These are phyloP conservation scores for Rhagonycha fulva DNA, from an alignment of 2,888 invertebrate genomes.

Conservation along the genomic window DNA sequence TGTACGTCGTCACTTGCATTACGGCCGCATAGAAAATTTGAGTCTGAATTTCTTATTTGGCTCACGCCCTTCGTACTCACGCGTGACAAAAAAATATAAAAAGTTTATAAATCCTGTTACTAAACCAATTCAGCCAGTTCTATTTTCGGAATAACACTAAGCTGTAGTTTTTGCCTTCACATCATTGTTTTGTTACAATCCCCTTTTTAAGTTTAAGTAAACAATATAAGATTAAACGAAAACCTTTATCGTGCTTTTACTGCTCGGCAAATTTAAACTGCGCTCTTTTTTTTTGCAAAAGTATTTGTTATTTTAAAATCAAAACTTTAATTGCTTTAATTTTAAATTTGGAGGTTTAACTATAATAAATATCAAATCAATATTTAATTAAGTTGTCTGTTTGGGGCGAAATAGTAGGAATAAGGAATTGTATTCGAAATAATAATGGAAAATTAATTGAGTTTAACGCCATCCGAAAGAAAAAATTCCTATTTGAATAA, in stretches of 20 bases:
- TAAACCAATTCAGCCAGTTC: neutral
- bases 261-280: neutral
- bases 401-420: neutral
- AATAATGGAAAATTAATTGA: neutral
- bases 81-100: neutral
- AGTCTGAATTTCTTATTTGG: neutral
- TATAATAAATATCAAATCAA: neutral
- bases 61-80: neutral
- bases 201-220: neutral
- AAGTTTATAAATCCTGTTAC: neutral
- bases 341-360: neutral
- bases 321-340: neutral
- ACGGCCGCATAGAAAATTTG: too few relatives aligned
- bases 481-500: neutral
- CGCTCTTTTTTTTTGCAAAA: neutral
- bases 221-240: neutral
- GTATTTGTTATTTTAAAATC: neutral
- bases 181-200: neutral
- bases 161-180: neutral
- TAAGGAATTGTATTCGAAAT: neutral
- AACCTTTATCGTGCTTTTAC: neutral
- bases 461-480: neutral
- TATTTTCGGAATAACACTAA: neutral
- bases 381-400: neutral
- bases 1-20: neutral